Base-by-base conservation (phyloP, 2,797 vertebrate genomes). In the Micrastur ruficollis region DNA sequence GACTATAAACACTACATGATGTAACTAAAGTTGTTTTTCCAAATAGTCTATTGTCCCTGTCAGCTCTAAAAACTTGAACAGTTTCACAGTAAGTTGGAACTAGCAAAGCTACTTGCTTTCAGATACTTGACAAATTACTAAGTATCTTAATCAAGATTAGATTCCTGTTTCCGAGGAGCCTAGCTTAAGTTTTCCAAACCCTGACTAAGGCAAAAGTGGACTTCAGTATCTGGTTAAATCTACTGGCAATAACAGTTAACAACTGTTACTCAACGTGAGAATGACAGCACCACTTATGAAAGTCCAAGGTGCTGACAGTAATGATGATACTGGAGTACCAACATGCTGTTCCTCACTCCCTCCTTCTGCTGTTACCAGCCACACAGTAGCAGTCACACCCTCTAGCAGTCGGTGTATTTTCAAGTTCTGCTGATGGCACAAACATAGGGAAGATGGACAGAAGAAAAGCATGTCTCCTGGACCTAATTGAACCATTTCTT, bases 401-500 rank as follows among this genome's bases (percentile, higher is more conserved):
- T 23, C 55, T 23, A 34, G 34, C 59, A 78, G 21, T 2, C 3
- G 0, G 14, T 1, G 0, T 7, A 55, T 47, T 86, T 86, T 46
- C 42, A 83, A 49, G 59, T 71, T 78, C 68, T 16, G 14, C 38
- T 81, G 32, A 65, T 21, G 32, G 34, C 47, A 84, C n/a, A 75
- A 63, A 71, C 26, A 75, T 0, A 32, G 34, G 10, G 46, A 79
- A 74, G 20, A 4, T 12, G 21, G 14, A 47, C 0, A 59, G 15
- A 76, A 36, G 36, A 90, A 89, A 2, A 62, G 17, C 32, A 5
- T 2, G 20, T 31, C 38, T 44, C 34, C 2, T 2, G 14, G 21
- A 73, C 8, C 31, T 14, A 14, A 29, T 3, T 11, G 21, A 56
- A 3, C 19, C 6, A 34, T 20, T 82, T 86, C 21, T 58, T 53